A percentile compares a stretch with the other conserved stretches of the same genome.
Evolutionary conservation across 2,888 invertebrate species (phyloP).

Genomic region (Acleris sparsana): DNA sequence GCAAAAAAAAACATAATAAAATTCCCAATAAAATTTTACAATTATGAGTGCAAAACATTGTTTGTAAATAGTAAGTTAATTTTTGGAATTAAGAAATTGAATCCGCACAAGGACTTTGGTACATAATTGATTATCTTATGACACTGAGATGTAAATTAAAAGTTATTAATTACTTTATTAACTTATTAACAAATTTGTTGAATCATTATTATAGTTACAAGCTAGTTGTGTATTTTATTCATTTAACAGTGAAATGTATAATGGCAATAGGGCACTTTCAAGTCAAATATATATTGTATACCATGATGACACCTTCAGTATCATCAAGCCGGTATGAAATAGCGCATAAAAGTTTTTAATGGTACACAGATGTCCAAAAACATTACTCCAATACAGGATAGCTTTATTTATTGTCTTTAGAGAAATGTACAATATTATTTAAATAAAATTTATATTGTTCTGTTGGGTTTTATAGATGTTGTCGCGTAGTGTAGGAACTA

Average conservation of each 20-base stretch:
- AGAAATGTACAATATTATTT: slow-evolving; percentile 33
- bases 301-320: not conserved
- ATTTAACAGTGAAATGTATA: no score
- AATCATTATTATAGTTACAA: not conserved
- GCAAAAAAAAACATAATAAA: no score
- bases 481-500: slow-evolving; percentile 4
- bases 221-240: no score
- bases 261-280: not conserved
- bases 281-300: not conserved
- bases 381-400: slow-evolving; percentile 11
- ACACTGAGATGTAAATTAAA: no score
- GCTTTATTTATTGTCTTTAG: slow-evolving; percentile 29
- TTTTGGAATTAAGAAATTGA: no score
- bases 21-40: no score
- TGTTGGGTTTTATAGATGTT: slow-evolving; percentile 20
- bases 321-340: slow-evolving; percentile 25
- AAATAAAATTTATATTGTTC: slow-evolving; percentile 16
- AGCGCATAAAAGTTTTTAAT: not conserved
- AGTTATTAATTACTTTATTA: no score
- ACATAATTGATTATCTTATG: no score
- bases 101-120: no score
- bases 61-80: no score
- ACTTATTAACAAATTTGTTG: no score
- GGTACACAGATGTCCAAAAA: not conserved
- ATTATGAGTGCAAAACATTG: no score